Conservation (phyloP, 2,888 invertebrate genomes). For the Phasia obesa region DNA sequence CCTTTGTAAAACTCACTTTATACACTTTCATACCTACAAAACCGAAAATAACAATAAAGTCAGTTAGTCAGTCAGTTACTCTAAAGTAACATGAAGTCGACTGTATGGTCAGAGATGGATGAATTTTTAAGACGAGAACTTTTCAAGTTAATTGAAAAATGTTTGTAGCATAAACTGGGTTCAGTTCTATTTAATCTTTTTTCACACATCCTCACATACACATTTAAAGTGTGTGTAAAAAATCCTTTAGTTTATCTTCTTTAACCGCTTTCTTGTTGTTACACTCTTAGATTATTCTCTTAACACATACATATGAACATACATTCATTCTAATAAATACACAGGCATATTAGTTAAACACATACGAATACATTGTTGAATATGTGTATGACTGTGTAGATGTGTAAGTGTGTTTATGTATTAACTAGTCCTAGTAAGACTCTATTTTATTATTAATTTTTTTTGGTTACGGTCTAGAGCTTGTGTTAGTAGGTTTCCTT, state of each 20-base stretch:
- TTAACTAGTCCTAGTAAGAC: conserved; percentile 43
- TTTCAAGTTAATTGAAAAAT: conserved; percentile 63
- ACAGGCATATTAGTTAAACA: conserved; percentile 18
- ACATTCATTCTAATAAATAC: neutral
- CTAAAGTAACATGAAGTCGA: conserved; percentile 1
- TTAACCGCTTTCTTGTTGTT: conserved; percentile 56
- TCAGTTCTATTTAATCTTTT: conserved; percentile 8
- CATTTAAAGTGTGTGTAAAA: conserved; percentile 7
- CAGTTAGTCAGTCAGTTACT: conserved; percentile 1
- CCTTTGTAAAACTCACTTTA: conserved; percentile 4
- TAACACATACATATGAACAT: neutral
- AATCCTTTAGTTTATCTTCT: conserved; percentile 52
- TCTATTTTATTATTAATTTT: conserved; percentile 32
- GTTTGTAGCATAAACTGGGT: conserved; percentile 35
- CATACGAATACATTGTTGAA: neutral
- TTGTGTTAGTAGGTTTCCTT: conserved; percentile 41
- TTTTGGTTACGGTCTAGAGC: conserved; percentile 51
- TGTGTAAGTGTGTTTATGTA: conserved; percentile 2
- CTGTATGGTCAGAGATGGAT: conserved; percentile 3
- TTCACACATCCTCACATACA: too few relatives aligned
- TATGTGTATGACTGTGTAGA: neutral
- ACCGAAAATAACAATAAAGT: conserved; percentile 1
- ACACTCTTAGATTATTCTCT: neutral
- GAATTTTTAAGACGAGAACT: neutral
- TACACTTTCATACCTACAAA: neutral